A percentile compares a stretch with the other conserved stretches of the same genome.
Conservation (phyloP, 1,140 invertebrate genomes). For the Scaptomyza hsui region DNA sequence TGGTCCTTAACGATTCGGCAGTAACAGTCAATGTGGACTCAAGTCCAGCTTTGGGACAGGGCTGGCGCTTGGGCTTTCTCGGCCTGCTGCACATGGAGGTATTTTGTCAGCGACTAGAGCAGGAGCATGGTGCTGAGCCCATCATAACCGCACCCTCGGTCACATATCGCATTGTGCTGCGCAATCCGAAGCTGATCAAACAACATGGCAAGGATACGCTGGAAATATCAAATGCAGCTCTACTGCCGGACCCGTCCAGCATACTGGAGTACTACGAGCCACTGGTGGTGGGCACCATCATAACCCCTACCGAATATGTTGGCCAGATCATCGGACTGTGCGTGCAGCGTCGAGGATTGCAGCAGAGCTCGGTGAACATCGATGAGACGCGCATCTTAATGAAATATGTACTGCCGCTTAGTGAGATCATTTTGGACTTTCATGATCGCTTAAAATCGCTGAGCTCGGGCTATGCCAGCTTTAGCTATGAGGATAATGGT, state of each 20-base stretch:
- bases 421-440: slow-evolving; percentile 97
- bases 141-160: slow-evolving; percentile 97
- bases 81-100: slow-evolving; percentile 98
- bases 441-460: slow-evolving; percentile 96
- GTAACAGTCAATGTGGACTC: slow-evolving; percentile 91
- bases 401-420: slow-evolving; percentile 93
- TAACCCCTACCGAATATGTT: slow-evolving; percentile 91
- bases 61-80: slow-evolving; percentile 96
- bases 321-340: slow-evolving; percentile 90
- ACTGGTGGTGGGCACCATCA: slow-evolving; percentile 94
- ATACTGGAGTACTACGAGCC: slow-evolving; percentile 94
- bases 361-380: slow-evolving; percentile 90
- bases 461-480: slow-evolving; percentile 97
- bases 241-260: slow-evolving; percentile 89
- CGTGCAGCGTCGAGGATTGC: slow-evolving; percentile 90
- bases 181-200: slow-evolving; percentile 86
- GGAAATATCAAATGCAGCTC: slow-evolving; percentile 92
- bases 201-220: slow-evolving; percentile 89
- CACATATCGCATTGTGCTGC: slow-evolving; percentile 93
- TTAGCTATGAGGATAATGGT: slow-evolving; percentile 97
- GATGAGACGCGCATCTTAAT: slow-evolving; percentile 93
- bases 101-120: slow-evolving; percentile 95
- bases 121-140: slow-evolving; percentile 95
- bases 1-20: slow-evolving; percentile 97
- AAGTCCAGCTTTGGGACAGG: slow-evolving; percentile 96